Percentiles rank a stretch among this genome's conserved stretches.
Conservation (phyloP, 2,888 invertebrate species). For the Dynastes grantii region DNA sequence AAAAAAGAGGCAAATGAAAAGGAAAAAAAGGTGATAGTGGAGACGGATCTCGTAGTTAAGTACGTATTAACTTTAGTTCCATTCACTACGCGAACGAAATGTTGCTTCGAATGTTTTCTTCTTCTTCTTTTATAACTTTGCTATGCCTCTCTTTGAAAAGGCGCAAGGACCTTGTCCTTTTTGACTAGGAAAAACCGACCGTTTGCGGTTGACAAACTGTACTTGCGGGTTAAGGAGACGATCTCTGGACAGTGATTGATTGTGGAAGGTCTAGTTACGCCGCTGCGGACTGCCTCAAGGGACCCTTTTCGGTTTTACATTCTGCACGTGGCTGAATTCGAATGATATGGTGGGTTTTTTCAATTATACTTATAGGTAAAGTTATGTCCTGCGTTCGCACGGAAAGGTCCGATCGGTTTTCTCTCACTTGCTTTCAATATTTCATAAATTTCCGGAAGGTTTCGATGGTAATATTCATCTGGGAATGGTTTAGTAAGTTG, state of each 20-base stretch:
- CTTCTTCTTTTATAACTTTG: slow-evolving; percentile 3
- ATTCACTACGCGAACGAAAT: slow-evolving; percentile 4
- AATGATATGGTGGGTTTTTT: slow-evolving; percentile 44
- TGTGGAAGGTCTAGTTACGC: slow-evolving; percentile 53
- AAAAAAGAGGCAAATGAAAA: too few species aligned
- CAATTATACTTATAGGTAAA: slow-evolving; percentile 44
- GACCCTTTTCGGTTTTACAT: slow-evolving; percentile 55
- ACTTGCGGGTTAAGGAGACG: slow-evolving; percentile 62
- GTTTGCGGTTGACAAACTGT: slow-evolving; percentile 60
- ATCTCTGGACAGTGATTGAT: slow-evolving; percentile 64
- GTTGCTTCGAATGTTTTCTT: slow-evolving; percentile 12
- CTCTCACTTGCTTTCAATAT: not conserved
- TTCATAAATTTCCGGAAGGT: slow-evolving; percentile 36
- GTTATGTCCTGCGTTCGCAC: slow-evolving; percentile 15
- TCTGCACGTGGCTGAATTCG: slow-evolving; percentile 29
- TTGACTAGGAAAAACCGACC: slow-evolving; percentile 56
- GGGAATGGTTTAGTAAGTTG: slow-evolving; percentile 36
- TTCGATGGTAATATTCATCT: slow-evolving; percentile 27
- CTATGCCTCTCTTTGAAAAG: too few species aligned
- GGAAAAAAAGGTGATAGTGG: too few species aligned
- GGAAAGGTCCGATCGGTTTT: not conserved
- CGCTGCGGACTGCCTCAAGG: slow-evolving; percentile 49
- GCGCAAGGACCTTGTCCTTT: not conserved
- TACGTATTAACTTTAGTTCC: slow-evolving; percentile 15
- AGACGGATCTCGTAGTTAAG: too few species aligned